Evolutionary conservation across 2,113 vertebrate species (phyloP), one percentile per base, ranked within the genome.

Genomic region (Piliocolobus tephrosceles): DNA sequence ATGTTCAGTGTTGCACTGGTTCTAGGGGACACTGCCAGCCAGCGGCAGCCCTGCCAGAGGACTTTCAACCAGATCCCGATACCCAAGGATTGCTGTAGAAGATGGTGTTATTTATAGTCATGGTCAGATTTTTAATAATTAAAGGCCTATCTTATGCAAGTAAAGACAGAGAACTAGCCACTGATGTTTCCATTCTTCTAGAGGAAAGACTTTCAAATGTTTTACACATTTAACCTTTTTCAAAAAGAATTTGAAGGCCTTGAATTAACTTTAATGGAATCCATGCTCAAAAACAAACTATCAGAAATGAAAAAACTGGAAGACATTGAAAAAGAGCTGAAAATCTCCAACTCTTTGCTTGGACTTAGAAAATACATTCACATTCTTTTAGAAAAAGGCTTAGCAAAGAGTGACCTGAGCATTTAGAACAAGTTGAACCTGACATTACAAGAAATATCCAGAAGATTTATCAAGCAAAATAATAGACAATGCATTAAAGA

Each of bases 401-500:
- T 84, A 30, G 25, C n/a, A 90, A 90, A 32, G 17, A 84, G 43
- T 93, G 82, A 96, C 35, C 40, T 68, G 86, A 66, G 72, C 35
- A 57, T 80, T 43, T 73, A 68, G 52, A 87, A 79, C 50, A 88
- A 88, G 30, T 68, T 86, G 76, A 88, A n/a, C 58, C 45, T 91
- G 86, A 94, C 86, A 90, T 68, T 73, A 32, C 2, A 73, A 95
- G 43, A 96, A 95, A 82, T 58, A 82, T 1, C 78, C 25, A n/a
- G 57, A 64, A 30, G 27, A 64, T 64, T 64, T 30, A 61, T 61
- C 58, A 61, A 30, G 58, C 58, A 64, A 64, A 64, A 64, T 64
- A 64, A 30, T 57, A 70, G 50, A 88, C 82, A 17, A 86, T 80
- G 8, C 30, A 93, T 75, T 79, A 30, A 66, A 95, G 90, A 87